Evolutionary conservation across 2,888 invertebrate species (phyloP), one percentile per base, ranked within the genome.

Genomic region (Azorinus chamasolen): DNA sequence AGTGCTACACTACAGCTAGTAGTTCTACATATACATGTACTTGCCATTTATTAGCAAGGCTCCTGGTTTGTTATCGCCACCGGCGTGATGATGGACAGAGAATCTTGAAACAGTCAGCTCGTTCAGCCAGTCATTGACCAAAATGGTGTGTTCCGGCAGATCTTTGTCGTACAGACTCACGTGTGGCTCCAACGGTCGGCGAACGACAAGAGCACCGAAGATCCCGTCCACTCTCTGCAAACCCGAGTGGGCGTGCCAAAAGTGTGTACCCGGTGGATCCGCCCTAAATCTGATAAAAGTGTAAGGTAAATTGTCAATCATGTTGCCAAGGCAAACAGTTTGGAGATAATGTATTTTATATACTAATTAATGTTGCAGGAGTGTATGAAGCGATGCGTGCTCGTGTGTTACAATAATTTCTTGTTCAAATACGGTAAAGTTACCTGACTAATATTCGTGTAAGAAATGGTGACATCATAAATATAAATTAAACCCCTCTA

Each of bases 131-230:
- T 97, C 97, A 90, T 96, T 96, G 86, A 97, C 94, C 20, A 97
- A 91, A 94, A 97, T 95, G 2, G 97, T 96, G 93, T 97, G 97
- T 0, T 97, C 97, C 0, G 97, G 97, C 86, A 97, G 94, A 94
- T 97, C 97, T 91, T 96, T 96, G 93, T 97, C 97, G 91, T 97
- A 97, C 22, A 97, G 94, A 91, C 96, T 95, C 84, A 96, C 96
- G 94, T 97, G 97, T 51, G 97, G 96, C 91, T 97, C 97, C 89
- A 97, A 96, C 79, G 83, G 48, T 41, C 84, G 77, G 4, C 87
- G 74, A 5, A 91, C 85, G 18, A 91, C 80, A 14, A 91, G 57
- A 0, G 85, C 74, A 8, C 91, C 91, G 59, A 83, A 90, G 14
- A 88, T 37, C 1, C 91, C 91, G 62, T 88, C 87, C 5, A 86